These are phyloP conservation scores for Anabas testudineus DNA, from an alignment of 2,797 vertebrate species.

Conservation along the genomic window DNA sequence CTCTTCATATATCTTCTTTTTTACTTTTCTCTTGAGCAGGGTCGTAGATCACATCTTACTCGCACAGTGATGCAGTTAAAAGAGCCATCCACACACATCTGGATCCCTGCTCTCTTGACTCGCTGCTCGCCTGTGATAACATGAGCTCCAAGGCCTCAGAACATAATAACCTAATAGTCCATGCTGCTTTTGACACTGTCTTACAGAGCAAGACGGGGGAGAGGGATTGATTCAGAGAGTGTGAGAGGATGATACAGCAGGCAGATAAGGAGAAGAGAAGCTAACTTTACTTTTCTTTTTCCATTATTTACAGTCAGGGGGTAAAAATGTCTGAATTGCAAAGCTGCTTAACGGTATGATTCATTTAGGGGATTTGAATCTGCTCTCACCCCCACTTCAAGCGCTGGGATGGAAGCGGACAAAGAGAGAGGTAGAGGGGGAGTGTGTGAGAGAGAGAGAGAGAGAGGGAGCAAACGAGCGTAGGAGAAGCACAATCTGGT, in stretches of 20 bases:
- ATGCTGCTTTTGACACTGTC: conserved; percentile 61
- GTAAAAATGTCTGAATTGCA: conserved; percentile 55
- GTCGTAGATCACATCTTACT: not conserved
- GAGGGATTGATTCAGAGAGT: conserved; percentile 32
- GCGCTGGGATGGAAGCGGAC: conserved; percentile 68
- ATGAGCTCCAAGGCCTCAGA: conserved; percentile 41
- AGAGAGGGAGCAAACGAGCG: conserved; percentile 37
- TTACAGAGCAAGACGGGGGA: conserved; percentile 34
- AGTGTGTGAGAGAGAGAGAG: conserved; percentile 18
- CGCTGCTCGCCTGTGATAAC: conserved; percentile 66
- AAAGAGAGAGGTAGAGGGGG: conserved; percentile 62
- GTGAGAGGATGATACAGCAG: conserved; percentile 43
- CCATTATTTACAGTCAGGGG: conserved; percentile 29
- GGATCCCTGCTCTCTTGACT: conserved; percentile 53
- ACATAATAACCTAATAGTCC: conserved; percentile 57
- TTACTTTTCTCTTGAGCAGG: conserved; percentile 63
- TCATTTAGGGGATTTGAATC: conserved; percentile 78
- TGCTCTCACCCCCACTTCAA: conserved; percentile 76
- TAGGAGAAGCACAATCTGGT: conserved; percentile 76
- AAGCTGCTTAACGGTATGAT: conserved; percentile 83
- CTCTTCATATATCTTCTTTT: conserved; percentile 10
- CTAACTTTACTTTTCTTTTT: conserved; percentile 49
- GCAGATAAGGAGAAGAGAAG: conserved; percentile 51
- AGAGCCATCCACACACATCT: conserved; percentile 57
- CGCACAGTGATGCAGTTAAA: conserved; percentile 2